Conservation (phyloP, 2,113 vertebrate genomes). For the Phrynosoma platyrhinos region DNA sequence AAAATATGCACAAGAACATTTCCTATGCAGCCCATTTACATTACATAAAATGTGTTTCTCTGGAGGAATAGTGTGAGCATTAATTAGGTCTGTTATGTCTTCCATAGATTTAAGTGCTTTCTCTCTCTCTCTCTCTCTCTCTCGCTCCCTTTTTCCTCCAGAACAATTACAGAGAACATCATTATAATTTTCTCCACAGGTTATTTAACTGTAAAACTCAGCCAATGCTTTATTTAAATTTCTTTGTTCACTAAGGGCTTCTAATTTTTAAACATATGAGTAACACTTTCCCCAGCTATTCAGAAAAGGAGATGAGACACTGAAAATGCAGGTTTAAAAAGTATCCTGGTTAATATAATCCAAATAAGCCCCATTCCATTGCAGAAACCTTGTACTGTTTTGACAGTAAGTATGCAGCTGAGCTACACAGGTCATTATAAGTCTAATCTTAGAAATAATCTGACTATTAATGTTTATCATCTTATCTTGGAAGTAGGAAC, state of each 20-base stretch:
- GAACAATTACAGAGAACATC: slow-evolving; percentile 68
- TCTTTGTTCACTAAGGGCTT: slow-evolving; percentile 51
- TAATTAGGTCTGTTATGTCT: slow-evolving; percentile 71
- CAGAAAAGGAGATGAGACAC: slow-evolving; percentile 53
- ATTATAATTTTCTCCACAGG: slow-evolving; percentile 61
- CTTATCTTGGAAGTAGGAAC: slow-evolving; percentile 48
- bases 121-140: slow-evolving; percentile 26
- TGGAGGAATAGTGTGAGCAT: slow-evolving; percentile 66
- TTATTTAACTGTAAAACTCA: slow-evolving; percentile 65
- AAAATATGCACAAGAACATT: slow-evolving; percentile 61
- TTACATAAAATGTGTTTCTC: slow-evolving; percentile 66
- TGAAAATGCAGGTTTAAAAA: slow-evolving; percentile 58
- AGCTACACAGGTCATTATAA: slow-evolving; percentile 59
- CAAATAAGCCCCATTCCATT: slow-evolving; percentile 56
- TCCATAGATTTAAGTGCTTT: slow-evolving; percentile 55
- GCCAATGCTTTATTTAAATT: slow-evolving; percentile 56
- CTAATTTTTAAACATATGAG: slow-evolving; percentile 38
- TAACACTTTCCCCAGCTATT: slow-evolving; percentile 45
- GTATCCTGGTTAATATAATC: slow-evolving; percentile 52
- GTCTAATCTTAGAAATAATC: slow-evolving; percentile 67
- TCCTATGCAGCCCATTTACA: slow-evolving; percentile 62
- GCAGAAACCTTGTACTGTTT: slow-evolving; percentile 65
- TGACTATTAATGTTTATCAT: slow-evolving; percentile 63
- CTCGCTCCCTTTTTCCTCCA: slow-evolving; percentile 41
- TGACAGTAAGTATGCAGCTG: slow-evolving; percentile 57